phyloP scores from a whole-genome alignment of 2,888 invertebrate species.

The Antitype chi region DNA sequence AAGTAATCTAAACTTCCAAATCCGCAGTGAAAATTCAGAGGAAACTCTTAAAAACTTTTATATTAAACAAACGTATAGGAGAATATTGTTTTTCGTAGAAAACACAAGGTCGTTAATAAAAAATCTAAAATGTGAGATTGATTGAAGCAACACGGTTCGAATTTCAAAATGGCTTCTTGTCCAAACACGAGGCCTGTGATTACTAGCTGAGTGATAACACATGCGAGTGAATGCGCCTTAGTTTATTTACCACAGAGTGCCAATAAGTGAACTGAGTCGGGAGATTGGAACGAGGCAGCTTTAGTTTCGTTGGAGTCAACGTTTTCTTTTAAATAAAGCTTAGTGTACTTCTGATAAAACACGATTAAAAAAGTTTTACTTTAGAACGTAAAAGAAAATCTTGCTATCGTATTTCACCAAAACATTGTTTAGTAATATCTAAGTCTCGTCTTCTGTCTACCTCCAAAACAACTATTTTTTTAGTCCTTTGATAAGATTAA shows the following conservation, averaged over 20 bases:
- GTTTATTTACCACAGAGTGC: conserved; percentile 55
- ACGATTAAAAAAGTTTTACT: not conserved
- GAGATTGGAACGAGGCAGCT: conserved; percentile 64
- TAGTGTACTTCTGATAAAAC: not conserved
- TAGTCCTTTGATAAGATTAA: not conserved
- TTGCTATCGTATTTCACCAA: not conserved
- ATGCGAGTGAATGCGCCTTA: conserved; percentile 29
- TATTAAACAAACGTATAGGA: conserved; percentile 37
- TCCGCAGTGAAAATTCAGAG: conserved; percentile 32
- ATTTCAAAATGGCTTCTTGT: conserved; percentile 36
- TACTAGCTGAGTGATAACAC: conserved; percentile 42
- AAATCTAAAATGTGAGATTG: not conserved
- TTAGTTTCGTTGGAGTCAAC: conserved; percentile 20
- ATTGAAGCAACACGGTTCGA: conserved; percentile 16
- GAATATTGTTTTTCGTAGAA: conserved; percentile 6
- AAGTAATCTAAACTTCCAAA: conserved; percentile 58
- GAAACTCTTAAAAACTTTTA: conserved; percentile 44
- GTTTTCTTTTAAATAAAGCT: not conserved
- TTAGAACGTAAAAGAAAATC: not conserved
- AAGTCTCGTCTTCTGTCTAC: not conserved
- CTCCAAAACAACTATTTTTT: not conserved
- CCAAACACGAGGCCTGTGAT: conserved; percentile 30
- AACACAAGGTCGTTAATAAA: conserved; percentile 4
- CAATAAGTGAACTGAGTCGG: conserved; percentile 69
- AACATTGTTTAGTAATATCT: not conserved